Percentiles rank a stretch among this genome's conserved stretches.
phyloP scores from a whole-genome alignment of 2,888 invertebrate species.

The Drosophila antonietae region DNA sequence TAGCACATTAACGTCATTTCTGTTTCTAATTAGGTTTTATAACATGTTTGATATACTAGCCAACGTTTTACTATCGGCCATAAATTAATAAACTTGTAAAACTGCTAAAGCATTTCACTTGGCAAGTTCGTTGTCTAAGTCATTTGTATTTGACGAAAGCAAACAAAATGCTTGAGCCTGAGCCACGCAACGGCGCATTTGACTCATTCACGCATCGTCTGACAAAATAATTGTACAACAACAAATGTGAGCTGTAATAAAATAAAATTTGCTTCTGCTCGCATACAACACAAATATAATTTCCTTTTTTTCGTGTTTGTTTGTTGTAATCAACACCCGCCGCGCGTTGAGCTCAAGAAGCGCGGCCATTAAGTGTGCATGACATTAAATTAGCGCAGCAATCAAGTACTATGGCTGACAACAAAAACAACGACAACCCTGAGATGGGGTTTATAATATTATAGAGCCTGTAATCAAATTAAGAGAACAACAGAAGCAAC shows the following conservation, averaged over 20 bases:
- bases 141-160: conserved; percentile 30
- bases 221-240: conserved; percentile 62
- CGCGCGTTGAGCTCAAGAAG: conserved; percentile 28
- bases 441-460: conserved; percentile 27
- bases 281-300: conserved; percentile 34
- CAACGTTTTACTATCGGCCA: conserved; percentile 36
- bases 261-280: conserved; percentile 42
- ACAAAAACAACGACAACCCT: neutral
- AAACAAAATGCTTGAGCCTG: conserved; percentile 40
- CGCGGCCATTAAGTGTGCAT: conserved; percentile 62
- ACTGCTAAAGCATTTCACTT: conserved; percentile 57
- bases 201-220: conserved; percentile 75
- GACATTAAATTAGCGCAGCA: conserved; percentile 74
- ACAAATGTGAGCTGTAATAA: conserved; percentile 58
- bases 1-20: conserved; percentile 19
- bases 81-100: conserved; percentile 76
- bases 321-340: conserved; percentile 73
- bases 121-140: conserved; percentile 53
- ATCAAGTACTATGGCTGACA: conserved; percentile 43
- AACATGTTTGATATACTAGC: conserved; percentile 5
- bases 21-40: conserved; percentile 37
- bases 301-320: conserved; percentile 22
- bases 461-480: conserved; percentile 72
- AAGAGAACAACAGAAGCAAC: conserved; percentile 47
- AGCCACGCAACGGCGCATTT: conserved; percentile 54